These are phyloP conservation scores for Seira musarum DNA, from an alignment of 2,888 invertebrate species.

Conservation along the genomic window DNA sequence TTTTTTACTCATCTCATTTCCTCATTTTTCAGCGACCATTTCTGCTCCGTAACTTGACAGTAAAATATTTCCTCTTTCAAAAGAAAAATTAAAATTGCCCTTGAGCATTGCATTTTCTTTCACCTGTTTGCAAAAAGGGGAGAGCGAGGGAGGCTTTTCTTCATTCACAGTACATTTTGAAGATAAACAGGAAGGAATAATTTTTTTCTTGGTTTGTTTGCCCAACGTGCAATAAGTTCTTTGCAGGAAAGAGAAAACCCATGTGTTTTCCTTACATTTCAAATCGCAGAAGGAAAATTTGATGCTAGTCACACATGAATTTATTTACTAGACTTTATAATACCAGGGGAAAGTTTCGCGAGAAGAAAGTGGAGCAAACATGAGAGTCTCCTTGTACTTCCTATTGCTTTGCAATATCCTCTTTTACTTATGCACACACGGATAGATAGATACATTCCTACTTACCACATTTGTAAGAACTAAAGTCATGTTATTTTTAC, in stretches of 20 bases:
- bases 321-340: slow-evolving; percentile 21
- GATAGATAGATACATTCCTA: too few species aligned
- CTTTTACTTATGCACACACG: too few species aligned
- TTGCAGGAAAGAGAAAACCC: too few species aligned
- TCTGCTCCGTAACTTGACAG: slow-evolving; percentile 31
- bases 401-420: slow-evolving; percentile 29
- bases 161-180: too few species aligned
- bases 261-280: too few species aligned
- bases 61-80: slow-evolving; percentile 42
- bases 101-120: slow-evolving; percentile 48
- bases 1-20: slow-evolving; percentile 8
- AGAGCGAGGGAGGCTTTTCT: too few species aligned
- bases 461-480: too few species aligned
- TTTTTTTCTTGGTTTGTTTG: too few species aligned
- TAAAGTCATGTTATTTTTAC: too few species aligned
- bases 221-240: too few species aligned
- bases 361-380: slow-evolving; percentile 42
- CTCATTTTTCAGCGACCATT: not conserved
- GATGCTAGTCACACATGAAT: slow-evolving; percentile 22
- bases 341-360: not conserved
- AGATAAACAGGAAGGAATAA: too few species aligned
- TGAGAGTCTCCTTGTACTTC: slow-evolving; percentile 34
- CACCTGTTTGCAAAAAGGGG: slow-evolving; percentile 16
- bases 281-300: not conserved
- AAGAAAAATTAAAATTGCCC: slow-evolving; percentile 49